Percentiles rank a stretch among this genome's conserved stretches.
These are phyloP conservation scores for Antheraea pernyi DNA, from an alignment of 1,140 invertebrate species.

Conservation along the genomic window DNA sequence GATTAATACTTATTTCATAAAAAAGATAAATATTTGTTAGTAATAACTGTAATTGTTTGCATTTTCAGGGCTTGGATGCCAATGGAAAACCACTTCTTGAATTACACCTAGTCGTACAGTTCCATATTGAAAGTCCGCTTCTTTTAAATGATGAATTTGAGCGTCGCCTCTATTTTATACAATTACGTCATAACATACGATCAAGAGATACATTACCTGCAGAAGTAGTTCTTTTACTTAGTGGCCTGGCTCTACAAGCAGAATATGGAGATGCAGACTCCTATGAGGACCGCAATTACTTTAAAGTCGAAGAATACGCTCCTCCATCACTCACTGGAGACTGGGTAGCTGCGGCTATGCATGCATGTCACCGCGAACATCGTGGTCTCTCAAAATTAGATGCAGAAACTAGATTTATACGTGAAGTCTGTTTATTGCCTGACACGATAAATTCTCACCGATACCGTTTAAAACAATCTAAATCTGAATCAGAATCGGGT, in stretches of 20 bases:
- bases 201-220: constrained; percentile 83
- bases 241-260: constrained; percentile 93
- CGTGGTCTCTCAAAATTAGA: constrained; percentile 86
- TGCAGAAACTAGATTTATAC: constrained; percentile 92
- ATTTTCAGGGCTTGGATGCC: constrained; percentile 90
- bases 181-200: constrained; percentile 93
- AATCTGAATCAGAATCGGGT: constrained; percentile 87
- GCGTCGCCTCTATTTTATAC: constrained; percentile 95
- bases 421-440: constrained; percentile 91
- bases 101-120: constrained; percentile 95
- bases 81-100: constrained; percentile 93
- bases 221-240: constrained; percentile 88
- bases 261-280: constrained; percentile 90
- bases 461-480: constrained; percentile 91
- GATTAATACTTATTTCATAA: constrained; percentile 6
- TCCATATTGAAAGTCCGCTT: constrained; percentile 94
- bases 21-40: neutral
- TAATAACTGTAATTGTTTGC: constrained; percentile 30
- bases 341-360: constrained; percentile 81
- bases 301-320: constrained; percentile 89
- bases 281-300: constrained; percentile 85
- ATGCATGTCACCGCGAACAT: constrained; percentile 84
- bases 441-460: constrained; percentile 96
- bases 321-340: constrained; percentile 68
- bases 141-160: constrained; percentile 94